Conservation (phyloP, 2,113 vertebrate species). For the Telmatochromis sp. region DNA sequence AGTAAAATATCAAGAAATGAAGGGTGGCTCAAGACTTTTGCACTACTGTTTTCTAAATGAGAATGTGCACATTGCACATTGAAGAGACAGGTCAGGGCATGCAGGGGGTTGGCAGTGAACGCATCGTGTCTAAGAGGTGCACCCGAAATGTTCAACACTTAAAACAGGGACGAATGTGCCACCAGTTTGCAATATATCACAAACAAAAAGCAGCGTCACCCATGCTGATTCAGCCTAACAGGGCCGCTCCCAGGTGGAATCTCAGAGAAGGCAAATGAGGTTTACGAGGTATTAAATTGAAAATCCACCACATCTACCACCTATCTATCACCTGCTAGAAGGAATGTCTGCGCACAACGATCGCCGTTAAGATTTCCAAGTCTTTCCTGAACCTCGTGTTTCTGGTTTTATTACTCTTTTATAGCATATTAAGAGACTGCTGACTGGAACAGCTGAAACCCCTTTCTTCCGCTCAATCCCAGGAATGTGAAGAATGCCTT, state of each 20-base stretch:
- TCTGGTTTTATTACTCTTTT: conserved; percentile 4
- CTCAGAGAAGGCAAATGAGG: background rate
- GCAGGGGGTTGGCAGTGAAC: background rate
- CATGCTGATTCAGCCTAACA: background rate
- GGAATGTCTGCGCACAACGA: background rate
- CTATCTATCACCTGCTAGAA: background rate
- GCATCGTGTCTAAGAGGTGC: background rate
- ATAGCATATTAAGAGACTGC: conserved; percentile 12
- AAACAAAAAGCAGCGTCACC: background rate
- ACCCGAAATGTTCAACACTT: background rate
- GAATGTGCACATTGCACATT: background rate
- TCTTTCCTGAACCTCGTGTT: background rate
- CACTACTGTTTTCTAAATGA: background rate
- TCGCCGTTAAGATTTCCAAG: background rate
- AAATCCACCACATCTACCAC: background rate
- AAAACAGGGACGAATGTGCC: background rate
- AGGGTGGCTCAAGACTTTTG: background rate
- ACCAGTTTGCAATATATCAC: background rate
- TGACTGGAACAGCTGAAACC: background rate
- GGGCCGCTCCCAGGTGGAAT: background rate
- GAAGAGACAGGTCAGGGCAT: background rate
- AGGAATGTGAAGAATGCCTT: background rate
- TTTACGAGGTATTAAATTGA: conserved; percentile 35
- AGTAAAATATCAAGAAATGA: background rate
- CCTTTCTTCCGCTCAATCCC: background rate